These are phyloP conservation scores for Cydia strobilella DNA, from an alignment of 1,140 invertebrate genomes.

Conservation along the genomic window DNA sequence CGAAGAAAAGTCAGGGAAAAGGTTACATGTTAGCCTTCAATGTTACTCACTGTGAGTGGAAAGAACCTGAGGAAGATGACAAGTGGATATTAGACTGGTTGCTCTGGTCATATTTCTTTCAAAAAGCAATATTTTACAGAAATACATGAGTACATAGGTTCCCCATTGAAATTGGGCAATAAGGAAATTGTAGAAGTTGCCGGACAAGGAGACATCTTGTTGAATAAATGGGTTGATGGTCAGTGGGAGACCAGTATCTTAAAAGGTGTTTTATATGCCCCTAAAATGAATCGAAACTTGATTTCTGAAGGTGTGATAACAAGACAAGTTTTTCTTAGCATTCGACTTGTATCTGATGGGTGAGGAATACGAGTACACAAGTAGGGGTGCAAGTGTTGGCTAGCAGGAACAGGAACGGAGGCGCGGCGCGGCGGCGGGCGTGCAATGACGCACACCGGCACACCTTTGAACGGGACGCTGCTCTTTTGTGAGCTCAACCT, in stretches of 20 bases:
- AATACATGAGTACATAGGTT: too few relatives aligned
- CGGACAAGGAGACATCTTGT: neutral
- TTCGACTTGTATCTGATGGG: neutral
- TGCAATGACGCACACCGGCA: conserved; percentile 8
- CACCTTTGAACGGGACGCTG: conserved; percentile 6
- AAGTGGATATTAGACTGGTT: too few relatives aligned
- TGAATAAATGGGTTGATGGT: neutral
- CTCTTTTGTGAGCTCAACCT: conserved; percentile 31
- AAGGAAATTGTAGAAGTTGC: conserved; percentile 44
- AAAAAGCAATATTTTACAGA: too few relatives aligned
- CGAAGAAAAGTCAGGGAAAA: too few relatives aligned
- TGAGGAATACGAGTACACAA: neutral
- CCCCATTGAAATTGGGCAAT: too few relatives aligned
- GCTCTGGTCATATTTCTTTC: too few relatives aligned
- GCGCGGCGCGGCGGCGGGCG: neutral
- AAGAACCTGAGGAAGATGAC: too few relatives aligned
- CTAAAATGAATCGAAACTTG: neutral
- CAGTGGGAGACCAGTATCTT: neutral
- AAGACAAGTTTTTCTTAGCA: too few relatives aligned
- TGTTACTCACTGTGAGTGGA: too few relatives aligned
- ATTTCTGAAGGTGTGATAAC: neutral
- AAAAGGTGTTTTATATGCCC: conserved; percentile 7
- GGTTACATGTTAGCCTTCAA: too few relatives aligned
- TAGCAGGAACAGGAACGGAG: neutral
- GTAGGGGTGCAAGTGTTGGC: neutral